Evolutionary conservation across 2,888 invertebrate species (phyloP).

Genomic region (Eupithecia exiguata): DNA sequence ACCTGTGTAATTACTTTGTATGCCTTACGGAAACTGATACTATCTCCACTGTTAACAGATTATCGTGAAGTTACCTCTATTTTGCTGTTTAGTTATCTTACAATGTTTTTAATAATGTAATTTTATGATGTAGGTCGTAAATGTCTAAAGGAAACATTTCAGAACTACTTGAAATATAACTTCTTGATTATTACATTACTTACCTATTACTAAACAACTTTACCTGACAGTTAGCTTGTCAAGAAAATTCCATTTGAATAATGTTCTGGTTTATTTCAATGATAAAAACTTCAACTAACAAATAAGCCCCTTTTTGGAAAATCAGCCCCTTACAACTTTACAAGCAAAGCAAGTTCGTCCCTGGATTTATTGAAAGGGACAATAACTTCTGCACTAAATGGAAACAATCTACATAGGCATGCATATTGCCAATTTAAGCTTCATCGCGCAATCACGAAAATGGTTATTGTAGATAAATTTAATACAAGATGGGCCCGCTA

Average conservation of each 20-base stretch:
- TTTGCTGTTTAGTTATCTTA: slow-evolving; percentile 37
- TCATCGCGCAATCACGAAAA: not conserved
- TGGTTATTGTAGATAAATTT: slow-evolving; percentile 11
- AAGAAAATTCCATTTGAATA: not conserved
- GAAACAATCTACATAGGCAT: slow-evolving; percentile 9
- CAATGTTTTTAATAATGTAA: slow-evolving; percentile 34
- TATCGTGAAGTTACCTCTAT: slow-evolving; percentile 36
- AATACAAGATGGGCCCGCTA: not conserved
- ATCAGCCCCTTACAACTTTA: not conserved
- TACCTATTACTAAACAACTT: not conserved
- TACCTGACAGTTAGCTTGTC: not conserved
- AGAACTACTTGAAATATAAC: not conserved
- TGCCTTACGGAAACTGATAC: slow-evolving; percentile 35
- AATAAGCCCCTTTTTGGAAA: not conserved
- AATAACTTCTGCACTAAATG: slow-evolving; percentile 15
- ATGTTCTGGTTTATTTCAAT: not conserved
- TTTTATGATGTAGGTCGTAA: slow-evolving; percentile 8
- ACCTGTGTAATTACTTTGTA: slow-evolving; percentile 32
- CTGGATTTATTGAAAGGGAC: slow-evolving; percentile 8
- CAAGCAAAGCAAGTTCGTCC: not conserved
- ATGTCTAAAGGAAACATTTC: slow-evolving; percentile 13
- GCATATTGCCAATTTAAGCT: not conserved
- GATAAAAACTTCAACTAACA: not conserved
- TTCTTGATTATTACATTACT: not conserved
- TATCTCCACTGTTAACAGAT: slow-evolving; percentile 38